phyloP scores from a whole-genome alignment of 2,797 vertebrate genomes.

The Borostomias antarcticus region DNA sequence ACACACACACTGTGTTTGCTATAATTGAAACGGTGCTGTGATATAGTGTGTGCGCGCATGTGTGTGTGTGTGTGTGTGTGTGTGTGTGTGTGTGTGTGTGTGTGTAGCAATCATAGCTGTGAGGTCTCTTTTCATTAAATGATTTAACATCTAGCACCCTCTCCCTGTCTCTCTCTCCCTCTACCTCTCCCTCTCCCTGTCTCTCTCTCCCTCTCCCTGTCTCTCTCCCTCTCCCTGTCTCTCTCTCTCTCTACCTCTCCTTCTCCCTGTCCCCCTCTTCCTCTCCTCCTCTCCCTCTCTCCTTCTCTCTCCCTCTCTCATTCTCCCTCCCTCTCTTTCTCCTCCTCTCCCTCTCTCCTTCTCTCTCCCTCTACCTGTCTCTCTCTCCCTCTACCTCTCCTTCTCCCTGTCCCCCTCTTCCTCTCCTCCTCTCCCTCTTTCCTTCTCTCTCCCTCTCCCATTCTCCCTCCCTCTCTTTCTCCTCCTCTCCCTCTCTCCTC shows the following conservation, averaged over 20 bases:
- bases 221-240: constrained; percentile 2
- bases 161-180: constrained; percentile 35
- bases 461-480: neutral
- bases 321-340: constrained; percentile 10
- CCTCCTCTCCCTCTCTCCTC: neutral
- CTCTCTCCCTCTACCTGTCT: constrained; percentile 32
- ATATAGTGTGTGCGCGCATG: constrained; percentile 16
- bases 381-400: too few relatives aligned
- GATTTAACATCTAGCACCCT: constrained; percentile 45
- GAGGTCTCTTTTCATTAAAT: constrained; percentile 20
- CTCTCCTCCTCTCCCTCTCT: constrained; percentile 30
- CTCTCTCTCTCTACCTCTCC: constrained; percentile 10
- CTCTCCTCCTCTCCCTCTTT: constrained; percentile 31
- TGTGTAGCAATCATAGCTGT: constrained; percentile 36
- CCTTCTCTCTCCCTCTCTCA: constrained; percentile 8
- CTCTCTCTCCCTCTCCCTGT: constrained; percentile 28
- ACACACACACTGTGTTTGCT: constrained; percentile 6
- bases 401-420: constrained; percentile 18
- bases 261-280: constrained; percentile 2
- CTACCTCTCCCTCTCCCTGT: too few relatives aligned
- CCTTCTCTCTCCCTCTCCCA: too few relatives aligned
- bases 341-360: constrained; percentile 5
- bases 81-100: constrained; percentile 19
- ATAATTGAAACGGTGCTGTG: constrained; percentile 29
- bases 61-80: constrained; percentile 29